Evolutionary conservation across 92 coral and sea anemone genomes (phyloP), one percentile per base, ranked within the genome.

Genomic region (Epizoanthus illoricatus): DNA sequence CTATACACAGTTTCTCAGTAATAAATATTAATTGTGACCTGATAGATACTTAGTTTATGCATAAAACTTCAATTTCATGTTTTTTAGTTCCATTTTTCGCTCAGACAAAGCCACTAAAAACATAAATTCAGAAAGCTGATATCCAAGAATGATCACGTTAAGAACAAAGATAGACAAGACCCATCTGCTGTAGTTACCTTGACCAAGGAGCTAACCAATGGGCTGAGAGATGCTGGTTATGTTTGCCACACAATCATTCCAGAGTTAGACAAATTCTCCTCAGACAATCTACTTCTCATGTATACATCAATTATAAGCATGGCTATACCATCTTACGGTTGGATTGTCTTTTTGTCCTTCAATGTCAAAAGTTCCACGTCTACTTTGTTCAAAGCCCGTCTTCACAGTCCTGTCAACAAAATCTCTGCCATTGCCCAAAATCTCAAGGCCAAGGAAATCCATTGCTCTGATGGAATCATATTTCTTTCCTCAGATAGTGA

Each of bases 371-470:
- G 74, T 18, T 79, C 73, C 8, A 23, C 72, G 33, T 79, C 85
- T 23, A 73, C 81, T 58, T 70, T 87, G 0, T 87, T 74, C 83
- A 71, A 87, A 71, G 90, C 90, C 83, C 75, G 80, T 2, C 75
- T 89, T 9, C 92, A 81, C 41, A 85, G 88, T 76, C 92, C 92
- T 43, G 87, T 88, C 24, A 88, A 88, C 55, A 56, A 80, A 7
- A 8, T 88, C 5, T 17, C 57, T 0, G 68, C 83, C 7, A 72
- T 88, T 72, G 69, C 45, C 2, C 84, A 79, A 47, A 64, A 73
- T 5, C 86, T 87, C 5, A 74, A 80, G 21, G 86, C 93, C 10
- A 87, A 57, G 23, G 91, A 87, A 7, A 67, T 90, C 19, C 87
- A 90, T 28, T 87, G 74, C 49, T 28, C 82, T 73, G 74, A 80